A percentile compares a stretch with the other conserved stretches of the same genome.
These are phyloP conservation scores for Drosophila mojavensis DNA, from an alignment of 1,140 invertebrate species.

Conservation along the genomic window DNA sequence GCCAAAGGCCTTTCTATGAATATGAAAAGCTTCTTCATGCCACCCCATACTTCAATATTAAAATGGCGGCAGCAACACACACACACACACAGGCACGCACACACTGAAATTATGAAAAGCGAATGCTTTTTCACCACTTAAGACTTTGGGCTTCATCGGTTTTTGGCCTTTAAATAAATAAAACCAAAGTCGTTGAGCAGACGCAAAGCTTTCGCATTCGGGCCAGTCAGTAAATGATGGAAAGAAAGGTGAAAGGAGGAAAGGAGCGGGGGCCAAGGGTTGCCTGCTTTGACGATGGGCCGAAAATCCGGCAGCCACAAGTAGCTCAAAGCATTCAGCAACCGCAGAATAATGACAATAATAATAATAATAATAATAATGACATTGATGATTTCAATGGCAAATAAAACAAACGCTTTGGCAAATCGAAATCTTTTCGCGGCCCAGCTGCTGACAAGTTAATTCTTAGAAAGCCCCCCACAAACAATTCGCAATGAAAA, in stretches of 20 bases:
- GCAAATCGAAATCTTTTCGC: constrained; percentile 4
- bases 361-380: constrained; percentile 34
- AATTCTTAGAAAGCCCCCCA: constrained; percentile 2
- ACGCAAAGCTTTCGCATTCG: constrained; percentile 16
- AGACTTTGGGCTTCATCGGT: constrained; percentile 75
- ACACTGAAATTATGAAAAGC: constrained; percentile 67
- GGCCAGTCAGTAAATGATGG: not conserved
- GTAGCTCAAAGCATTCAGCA: constrained; percentile 43
- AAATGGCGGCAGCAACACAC: constrained; percentile 41
- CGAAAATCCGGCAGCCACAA: constrained; percentile 48
- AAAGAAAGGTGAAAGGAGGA: not conserved
- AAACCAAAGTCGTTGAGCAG: constrained; percentile 52
- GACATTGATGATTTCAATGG: constrained; percentile 67
- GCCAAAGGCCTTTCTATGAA: constrained; percentile 20
- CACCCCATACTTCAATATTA: constrained; percentile 20
- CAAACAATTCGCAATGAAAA: not conserved
- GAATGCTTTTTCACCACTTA: constrained; percentile 62
- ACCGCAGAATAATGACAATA: constrained; percentile 27
- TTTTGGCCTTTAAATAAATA: constrained; percentile 75
- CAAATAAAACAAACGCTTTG: constrained; percentile 31
- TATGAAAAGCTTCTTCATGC: constrained; percentile 17
- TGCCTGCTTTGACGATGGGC: constrained; percentile 6
- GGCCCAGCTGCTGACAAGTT: not conserved
- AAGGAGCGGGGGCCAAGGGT: not conserved
- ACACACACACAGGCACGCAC: not conserved